phyloP scores from a whole-genome alignment of 2,113 vertebrate species.

The Motacilla tschutschensis region DNA sequence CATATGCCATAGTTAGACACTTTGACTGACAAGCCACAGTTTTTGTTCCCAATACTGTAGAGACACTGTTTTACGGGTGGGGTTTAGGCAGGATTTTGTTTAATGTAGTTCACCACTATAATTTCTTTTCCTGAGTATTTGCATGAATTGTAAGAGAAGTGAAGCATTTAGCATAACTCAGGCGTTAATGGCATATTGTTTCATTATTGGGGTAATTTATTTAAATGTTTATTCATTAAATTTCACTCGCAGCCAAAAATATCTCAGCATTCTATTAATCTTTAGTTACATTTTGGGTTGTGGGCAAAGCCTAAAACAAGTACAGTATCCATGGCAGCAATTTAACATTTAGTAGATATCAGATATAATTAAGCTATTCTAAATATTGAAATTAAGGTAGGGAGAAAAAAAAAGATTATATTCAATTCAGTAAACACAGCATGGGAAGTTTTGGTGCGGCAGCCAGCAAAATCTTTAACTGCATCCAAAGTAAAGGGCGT shows the following conservation, averaged over 20 bases:
- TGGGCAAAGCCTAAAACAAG: slow-evolving; percentile 58
- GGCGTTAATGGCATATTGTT: slow-evolving; percentile 59
- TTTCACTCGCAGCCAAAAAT: slow-evolving; percentile 57
- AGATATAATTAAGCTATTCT: slow-evolving; percentile 66
- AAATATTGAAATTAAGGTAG: slow-evolving; percentile 64
- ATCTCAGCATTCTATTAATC: slow-evolving; percentile 54
- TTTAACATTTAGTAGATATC: slow-evolving; percentile 61
- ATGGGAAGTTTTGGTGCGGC: slow-evolving; percentile 44
- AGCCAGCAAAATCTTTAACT: slow-evolving; percentile 46
- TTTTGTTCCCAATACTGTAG: slow-evolving; percentile 66
- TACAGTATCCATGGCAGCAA: slow-evolving; percentile 63
- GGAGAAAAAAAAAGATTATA: slow-evolving; percentile 35
- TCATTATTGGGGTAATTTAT: slow-evolving; percentile 59
- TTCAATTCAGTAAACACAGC: slow-evolving; percentile 62
- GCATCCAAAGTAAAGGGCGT: slow-evolving; percentile 30
- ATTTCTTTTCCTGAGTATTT: slow-evolving; percentile 47
- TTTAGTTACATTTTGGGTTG: slow-evolving; percentile 48
- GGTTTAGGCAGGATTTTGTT: slow-evolving; percentile 63
- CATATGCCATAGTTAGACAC: slow-evolving; percentile 78
- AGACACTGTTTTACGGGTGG: slow-evolving; percentile 46
- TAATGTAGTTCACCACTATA: slow-evolving; percentile 56
- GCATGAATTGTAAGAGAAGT: slow-evolving; percentile 35
- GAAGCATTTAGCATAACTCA: slow-evolving; percentile 42
- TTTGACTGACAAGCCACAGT: slow-evolving; percentile 70
- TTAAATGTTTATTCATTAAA: slow-evolving; percentile 66